A percentile compares a stretch with the other conserved stretches of the same genome.
These are phyloP conservation scores for Artibeus jamaicensis DNA, from an alignment of 2,797 vertebrate genomes.

Conservation along the genomic window DNA sequence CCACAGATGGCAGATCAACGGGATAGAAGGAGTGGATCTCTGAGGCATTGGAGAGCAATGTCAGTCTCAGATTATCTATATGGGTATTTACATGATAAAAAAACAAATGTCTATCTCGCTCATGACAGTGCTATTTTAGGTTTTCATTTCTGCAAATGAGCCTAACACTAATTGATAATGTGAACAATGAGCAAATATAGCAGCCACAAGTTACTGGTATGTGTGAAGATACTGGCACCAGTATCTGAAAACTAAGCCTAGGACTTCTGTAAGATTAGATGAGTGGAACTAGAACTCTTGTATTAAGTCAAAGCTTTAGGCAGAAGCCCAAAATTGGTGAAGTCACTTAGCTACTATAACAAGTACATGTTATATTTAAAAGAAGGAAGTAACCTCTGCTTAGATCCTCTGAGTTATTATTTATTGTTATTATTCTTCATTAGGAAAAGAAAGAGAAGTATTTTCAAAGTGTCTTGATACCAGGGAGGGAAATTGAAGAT, in stretches of 20 bases:
- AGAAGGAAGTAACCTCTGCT: not conserved
- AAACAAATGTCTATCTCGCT: not conserved
- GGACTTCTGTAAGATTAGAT: not conserved
- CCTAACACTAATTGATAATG: not conserved
- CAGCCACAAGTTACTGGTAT: not conserved
- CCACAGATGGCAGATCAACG: accelerated
- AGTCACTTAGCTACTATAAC: not conserved
- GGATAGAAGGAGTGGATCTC: not conserved
- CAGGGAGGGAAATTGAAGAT: not conserved
- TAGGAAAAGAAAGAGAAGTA: not conserved
- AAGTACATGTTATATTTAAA: not conserved
- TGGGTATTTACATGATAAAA: not conserved
- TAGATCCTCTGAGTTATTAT: not conserved
- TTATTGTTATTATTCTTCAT: not conserved
- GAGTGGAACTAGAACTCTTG: not conserved
- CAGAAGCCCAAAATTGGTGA: not conserved
- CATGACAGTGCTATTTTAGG: not conserved
- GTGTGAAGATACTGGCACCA: not conserved
- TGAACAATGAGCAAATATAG: not conserved
- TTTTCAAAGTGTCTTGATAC: not conserved
- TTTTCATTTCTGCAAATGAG: not conserved
- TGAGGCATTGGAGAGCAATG: not conserved
- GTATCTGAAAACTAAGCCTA: not conserved
- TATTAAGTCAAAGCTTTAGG: not conserved
- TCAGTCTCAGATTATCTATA: not conserved